Evolutionary conservation across 2,113 vertebrate genomes (phyloP), one percentile per base, ranked within the genome.

Genomic region (Lipophrys pholis): DNA sequence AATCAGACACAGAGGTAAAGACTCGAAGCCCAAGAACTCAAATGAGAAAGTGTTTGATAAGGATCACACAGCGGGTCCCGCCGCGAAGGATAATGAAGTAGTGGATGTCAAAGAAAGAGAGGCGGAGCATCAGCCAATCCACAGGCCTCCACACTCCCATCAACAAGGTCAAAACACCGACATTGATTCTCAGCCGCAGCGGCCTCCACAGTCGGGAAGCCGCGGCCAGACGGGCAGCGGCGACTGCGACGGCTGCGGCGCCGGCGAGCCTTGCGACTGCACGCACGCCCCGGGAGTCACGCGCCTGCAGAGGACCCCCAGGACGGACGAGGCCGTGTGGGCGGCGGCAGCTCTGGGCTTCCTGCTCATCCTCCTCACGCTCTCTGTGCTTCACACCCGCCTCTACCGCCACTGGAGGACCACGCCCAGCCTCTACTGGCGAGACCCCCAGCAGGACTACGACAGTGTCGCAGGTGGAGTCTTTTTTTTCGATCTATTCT

Each of bases 351-450:
- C 96, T 0, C 81, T 97, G 42, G 95, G 95, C 6, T 96, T 96
- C 82, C 90, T 97, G 63, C 84, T 97, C 69, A 93, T 94, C 36
- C 89, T 96, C 51, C 94, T 97, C 21, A 93, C 93, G 0, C 68
- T 95, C 73, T 86, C 92, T 0, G 49, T 92, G 0, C 93, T 95
- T 48, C 94, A 95, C 87, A 96, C 91, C 0, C 87, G 93, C 8
- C 89, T 95, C 40, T 95, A 96, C 82, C 93, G 92, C 30, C 92
- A 91, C 30, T 96, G 95, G 89, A 94, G 93, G 46, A 91, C 90
- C 1, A 87, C 81, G 3, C 94, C 95, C 39, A 96, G 95, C 42
- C 89, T 97, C 11, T 97, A 97, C 89, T 97, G 96, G 96, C 87
- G 74, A 53, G 62, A 94, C 87, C 61, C 83, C 5, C 87, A 56